Conservation (phyloP, 2,888 invertebrate genomes). For the Phlogophora meticulosa region DNA sequence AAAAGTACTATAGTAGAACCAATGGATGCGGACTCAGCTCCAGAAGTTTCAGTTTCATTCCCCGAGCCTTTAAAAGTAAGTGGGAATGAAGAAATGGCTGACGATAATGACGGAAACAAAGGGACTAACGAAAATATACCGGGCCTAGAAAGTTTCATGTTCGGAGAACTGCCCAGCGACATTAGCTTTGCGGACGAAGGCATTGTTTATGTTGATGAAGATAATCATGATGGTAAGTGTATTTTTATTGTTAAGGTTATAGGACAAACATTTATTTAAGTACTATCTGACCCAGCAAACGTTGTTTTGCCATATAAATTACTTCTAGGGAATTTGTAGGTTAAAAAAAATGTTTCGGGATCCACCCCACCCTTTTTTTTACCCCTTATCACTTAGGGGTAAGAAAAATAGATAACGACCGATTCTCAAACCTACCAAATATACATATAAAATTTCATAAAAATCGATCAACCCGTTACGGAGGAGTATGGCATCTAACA, state of each 20-base stretch:
- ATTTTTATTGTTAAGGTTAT: background rate
- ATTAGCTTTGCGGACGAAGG: slow-evolving; percentile 75
- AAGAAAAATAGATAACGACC: too few relatives aligned
- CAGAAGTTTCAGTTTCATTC: background rate
- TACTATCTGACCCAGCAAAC: too few relatives aligned
- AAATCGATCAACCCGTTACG: too few relatives aligned
- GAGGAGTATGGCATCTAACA: too few relatives aligned
- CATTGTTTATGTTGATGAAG: slow-evolving; percentile 60
- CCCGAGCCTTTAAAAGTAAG: slow-evolving; percentile 1
- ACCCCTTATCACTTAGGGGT: too few relatives aligned
- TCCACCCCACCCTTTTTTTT: too few relatives aligned
- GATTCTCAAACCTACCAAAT: too few relatives aligned
- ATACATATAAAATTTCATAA: too few relatives aligned
- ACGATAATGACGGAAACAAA: slow-evolving; percentile 11
- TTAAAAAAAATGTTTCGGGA: too few relatives aligned
- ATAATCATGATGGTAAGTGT: slow-evolving; percentile 38
- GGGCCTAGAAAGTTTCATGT: slow-evolving; percentile 17
- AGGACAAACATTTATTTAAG: too few relatives aligned
- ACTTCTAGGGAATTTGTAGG: too few relatives aligned
- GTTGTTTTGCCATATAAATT: too few relatives aligned
- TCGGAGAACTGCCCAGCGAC: slow-evolving; percentile 65
- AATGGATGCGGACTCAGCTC: slow-evolving; percentile 37
- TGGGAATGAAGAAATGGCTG: background rate
- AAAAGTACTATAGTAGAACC: slow-evolving; percentile 26
- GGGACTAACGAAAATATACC: slow-evolving; percentile 12